A percentile compares a stretch with the other conserved stretches of the same genome.
Conservation (phyloP, 2,797 vertebrate species). For the Intellagama lesueurii region DNA sequence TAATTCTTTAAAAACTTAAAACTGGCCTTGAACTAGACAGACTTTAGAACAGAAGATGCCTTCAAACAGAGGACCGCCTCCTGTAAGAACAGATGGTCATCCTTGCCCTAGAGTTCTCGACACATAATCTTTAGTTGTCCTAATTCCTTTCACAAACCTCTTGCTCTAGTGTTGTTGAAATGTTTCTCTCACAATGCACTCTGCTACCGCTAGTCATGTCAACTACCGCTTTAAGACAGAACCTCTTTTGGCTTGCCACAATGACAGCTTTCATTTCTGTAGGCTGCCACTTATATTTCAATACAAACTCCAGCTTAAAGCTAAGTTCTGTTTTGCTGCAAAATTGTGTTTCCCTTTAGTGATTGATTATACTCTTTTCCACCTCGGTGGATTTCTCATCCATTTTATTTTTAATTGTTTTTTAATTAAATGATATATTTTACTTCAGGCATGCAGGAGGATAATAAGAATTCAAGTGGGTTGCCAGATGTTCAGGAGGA, state of each 20-base stretch:
- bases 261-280: slow-evolving; percentile 18
- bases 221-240: not conserved
- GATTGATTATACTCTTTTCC: slow-evolving; percentile 4
- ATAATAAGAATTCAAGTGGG: slow-evolving; percentile 23
- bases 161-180: not conserved
- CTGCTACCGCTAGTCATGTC: not conserved
- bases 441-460: slow-evolving; percentile 10
- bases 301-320: not conserved
- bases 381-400: slow-evolving; percentile 15
- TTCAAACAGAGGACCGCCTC: not conserved
- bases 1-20: not conserved
- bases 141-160: slow-evolving; percentile 5
- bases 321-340: not conserved
- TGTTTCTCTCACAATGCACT: not conserved
- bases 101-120: not conserved
- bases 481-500: not conserved
- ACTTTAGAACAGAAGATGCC: not conserved
- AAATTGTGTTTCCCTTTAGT: slow-evolving; percentile 15
- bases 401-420: slow-evolving; percentile 15
- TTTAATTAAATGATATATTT: slow-evolving; percentile 40
- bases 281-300: not conserved
- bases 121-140: not conserved
- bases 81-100: not conserved
- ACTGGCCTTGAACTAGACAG: not conserved
- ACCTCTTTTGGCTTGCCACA: not conserved